phyloP scores from a whole-genome alignment of 2,888 invertebrate species.

The Morpho achilles region DNA sequence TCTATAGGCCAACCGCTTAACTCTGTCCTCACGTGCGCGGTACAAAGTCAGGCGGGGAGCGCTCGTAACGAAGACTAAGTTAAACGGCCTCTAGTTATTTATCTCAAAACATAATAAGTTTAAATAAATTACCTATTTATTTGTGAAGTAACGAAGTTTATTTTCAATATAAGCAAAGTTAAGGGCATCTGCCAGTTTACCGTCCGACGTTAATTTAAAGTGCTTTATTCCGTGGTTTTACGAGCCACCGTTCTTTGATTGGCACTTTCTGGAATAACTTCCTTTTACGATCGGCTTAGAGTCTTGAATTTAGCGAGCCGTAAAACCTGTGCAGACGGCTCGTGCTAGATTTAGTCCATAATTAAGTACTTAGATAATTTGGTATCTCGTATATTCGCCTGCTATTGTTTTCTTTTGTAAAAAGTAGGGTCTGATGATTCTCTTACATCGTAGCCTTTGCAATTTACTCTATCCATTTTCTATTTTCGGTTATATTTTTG shows the following conservation, averaged over 20 bases:
- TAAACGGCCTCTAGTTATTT: too few species aligned
- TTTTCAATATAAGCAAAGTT: neutral
- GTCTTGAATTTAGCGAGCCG: constrained; percentile 31
- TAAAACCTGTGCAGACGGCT: constrained; percentile 32
- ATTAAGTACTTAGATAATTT: constrained; percentile 29
- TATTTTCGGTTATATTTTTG: too few species aligned
- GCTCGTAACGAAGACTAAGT: too few species aligned
- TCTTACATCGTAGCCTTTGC: too few species aligned
- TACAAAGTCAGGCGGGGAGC: too few species aligned
- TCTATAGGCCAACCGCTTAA: too few species aligned
- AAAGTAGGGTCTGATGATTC: too few species aligned
- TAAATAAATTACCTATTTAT: too few species aligned
- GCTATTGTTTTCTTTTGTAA: too few species aligned
- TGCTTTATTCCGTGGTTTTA: constrained; percentile 42
- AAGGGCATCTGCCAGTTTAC: constrained; percentile 1
- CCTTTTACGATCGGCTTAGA: constrained; percentile 38
- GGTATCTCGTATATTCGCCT: neutral
- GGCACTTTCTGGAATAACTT: constrained; percentile 41
- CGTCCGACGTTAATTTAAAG: constrained; percentile 46
- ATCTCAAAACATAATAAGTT: too few species aligned
- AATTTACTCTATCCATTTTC: too few species aligned
- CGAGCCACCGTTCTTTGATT: constrained; percentile 42
- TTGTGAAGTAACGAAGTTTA: neutral
- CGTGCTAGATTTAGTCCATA: constrained; percentile 27
- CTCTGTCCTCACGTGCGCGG: too few species aligned